Conservation (phyloP, 1,140 invertebrate genomes). For the Papilio polyxenes region DNA sequence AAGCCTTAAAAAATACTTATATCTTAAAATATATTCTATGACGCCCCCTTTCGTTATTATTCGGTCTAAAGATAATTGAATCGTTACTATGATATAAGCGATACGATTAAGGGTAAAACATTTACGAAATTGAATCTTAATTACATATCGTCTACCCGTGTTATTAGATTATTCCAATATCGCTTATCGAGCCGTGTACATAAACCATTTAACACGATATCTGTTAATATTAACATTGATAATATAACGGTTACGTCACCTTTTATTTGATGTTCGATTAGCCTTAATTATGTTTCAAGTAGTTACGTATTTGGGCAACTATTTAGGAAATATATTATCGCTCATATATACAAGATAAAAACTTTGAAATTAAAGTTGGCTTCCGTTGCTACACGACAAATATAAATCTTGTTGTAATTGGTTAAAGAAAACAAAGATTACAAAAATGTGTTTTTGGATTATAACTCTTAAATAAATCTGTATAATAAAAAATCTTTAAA, state of each 20-base stretch:
- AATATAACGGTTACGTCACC: constrained; percentile 12
- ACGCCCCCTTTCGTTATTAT: background rate
- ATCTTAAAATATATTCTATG: background rate
- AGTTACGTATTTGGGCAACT: background rate
- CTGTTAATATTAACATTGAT: constrained; percentile 14
- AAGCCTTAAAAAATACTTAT: too few relatives aligned
- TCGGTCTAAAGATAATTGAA: constrained; percentile 3
- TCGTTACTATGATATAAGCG: constrained; percentile 9
- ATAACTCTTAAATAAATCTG: background rate
- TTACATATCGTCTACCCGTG: constrained; percentile 19
- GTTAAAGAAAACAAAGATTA: background rate
- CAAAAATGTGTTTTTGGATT: background rate
- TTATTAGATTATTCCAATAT: constrained; percentile 22
- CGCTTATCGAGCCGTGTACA: constrained; percentile 5
- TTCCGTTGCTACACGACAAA: background rate
- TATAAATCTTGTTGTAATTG: background rate
- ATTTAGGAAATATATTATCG: background rate
- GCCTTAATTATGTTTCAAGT: background rate
- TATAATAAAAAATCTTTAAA: background rate
- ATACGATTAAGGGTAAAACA: constrained; percentile 25
- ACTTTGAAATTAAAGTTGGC: background rate
- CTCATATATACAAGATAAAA: background rate
- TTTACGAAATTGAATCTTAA: constrained; percentile 26
- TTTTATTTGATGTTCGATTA: constrained; percentile 17
- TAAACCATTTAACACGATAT: constrained; percentile 23